Evolutionary conservation across 2,113 vertebrate species (phyloP).

Genomic region (Malurus cyaneus): DNA sequence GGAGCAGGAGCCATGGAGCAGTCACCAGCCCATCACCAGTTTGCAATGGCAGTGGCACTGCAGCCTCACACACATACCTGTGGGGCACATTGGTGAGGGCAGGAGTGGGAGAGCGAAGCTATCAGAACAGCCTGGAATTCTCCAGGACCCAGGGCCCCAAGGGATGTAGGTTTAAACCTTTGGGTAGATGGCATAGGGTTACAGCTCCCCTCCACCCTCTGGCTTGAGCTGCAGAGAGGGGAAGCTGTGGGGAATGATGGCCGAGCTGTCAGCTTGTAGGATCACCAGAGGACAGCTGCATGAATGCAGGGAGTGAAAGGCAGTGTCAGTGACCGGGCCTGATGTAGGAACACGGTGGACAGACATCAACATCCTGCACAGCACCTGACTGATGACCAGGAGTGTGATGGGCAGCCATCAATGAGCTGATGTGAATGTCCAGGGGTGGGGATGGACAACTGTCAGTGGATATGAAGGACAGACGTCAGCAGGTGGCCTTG

Average conservation of each 20-base stretch:
- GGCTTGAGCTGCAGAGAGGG: neutral
- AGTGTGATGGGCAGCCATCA: neutral
- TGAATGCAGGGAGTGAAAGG: neutral
- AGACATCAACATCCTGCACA: neutral
- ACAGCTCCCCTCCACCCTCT: neutral
- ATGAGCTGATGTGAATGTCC: accelerated
- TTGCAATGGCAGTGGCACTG: neutral
- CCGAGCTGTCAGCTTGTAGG: neutral
- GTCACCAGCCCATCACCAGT: neutral
- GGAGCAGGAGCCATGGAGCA: neutral
- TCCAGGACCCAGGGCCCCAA: neutral
- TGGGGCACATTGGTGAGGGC: accelerated
- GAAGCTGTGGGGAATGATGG: accelerated
- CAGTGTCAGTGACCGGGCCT: neutral
- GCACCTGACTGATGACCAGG: neutral
- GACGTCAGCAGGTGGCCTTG: neutral
- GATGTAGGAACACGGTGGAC: neutral
- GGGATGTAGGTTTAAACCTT: neutral
- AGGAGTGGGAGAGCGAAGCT: neutral
- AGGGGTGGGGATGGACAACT: neutral
- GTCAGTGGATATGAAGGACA: neutral
- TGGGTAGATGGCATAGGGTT: neutral
- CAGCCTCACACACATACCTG: neutral
- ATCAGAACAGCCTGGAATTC: neutral
- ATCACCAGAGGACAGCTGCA: neutral